Conservation (phyloP, 2,888 invertebrate genomes). For the Scaptomyza cyrtandrae region DNA sequence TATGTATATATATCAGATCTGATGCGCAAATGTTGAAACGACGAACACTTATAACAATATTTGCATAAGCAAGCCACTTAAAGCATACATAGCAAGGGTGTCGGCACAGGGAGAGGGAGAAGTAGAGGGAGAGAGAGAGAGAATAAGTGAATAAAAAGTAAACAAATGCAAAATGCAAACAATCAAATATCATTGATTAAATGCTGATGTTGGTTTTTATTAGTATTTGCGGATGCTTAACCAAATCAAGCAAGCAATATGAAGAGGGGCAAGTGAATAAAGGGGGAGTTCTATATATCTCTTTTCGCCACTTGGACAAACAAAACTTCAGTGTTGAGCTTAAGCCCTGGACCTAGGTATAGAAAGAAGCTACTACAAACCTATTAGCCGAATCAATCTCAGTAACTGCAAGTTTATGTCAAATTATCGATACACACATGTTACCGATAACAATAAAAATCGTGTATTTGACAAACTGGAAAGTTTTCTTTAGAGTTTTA, state of each 20-base stretch:
- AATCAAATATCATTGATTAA: slow-evolving; percentile 33
- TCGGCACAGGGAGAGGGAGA: too few relatives aligned
- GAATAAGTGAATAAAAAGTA: slow-evolving; percentile 13
- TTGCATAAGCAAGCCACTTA: slow-evolving; percentile 29
- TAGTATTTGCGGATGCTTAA: neutral
- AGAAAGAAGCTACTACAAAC: too few relatives aligned
- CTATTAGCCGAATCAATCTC: too few relatives aligned
- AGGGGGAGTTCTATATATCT: neutral
- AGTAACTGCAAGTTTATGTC: too few relatives aligned
- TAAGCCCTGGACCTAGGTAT: too few relatives aligned
- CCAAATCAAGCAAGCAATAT: neutral
- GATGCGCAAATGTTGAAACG: slow-evolving; percentile 23
- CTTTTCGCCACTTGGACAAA: too few relatives aligned
- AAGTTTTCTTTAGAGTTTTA: too few relatives aligned
- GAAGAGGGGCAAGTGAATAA: neutral
- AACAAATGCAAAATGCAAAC: slow-evolving; percentile 44
- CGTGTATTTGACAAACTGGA: too few relatives aligned
- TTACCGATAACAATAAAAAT: too few relatives aligned
- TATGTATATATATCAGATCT: slow-evolving; percentile 31
- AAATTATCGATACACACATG: too few relatives aligned
- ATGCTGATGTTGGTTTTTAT: slow-evolving; percentile 12
- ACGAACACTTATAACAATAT: slow-evolving; percentile 36
- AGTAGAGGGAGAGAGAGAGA: too few relatives aligned
- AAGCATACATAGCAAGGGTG: neutral
- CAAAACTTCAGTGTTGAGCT: too few relatives aligned